Evolutionary conservation across 1,140 invertebrate genomes (phyloP).

Genomic region (Magallana gigas): DNA sequence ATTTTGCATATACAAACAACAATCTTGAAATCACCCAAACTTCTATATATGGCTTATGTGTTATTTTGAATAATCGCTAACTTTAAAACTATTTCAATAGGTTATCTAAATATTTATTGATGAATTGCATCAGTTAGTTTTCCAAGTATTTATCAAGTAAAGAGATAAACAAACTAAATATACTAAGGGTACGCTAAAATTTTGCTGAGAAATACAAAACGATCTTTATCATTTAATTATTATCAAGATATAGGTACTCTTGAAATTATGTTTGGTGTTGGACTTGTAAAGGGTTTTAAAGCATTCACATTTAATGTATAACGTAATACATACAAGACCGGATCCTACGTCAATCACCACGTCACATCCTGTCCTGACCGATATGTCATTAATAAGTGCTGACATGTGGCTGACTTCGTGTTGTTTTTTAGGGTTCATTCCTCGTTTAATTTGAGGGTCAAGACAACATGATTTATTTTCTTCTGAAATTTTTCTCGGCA

Average conservation of each 20-base stretch:
- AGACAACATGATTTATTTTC: constrained; percentile 47
- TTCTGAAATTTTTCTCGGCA: background rate
- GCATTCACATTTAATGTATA: background rate
- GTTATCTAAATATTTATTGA: no score
- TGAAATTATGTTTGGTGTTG: background rate
- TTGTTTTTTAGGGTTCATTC: constrained; percentile 73
- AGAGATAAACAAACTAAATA: no score
- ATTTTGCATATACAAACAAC: no score
- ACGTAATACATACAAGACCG: constrained; percentile 81
- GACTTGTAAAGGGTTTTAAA: background rate
- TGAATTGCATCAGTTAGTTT: no score
- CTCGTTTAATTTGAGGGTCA: constrained; percentile 54
- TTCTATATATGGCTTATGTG: no score
- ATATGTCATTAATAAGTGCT: constrained; percentile 64
- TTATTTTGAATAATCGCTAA: no score
- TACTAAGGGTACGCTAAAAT: no score
- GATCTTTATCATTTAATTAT: background rate
- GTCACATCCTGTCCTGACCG: constrained; percentile 54
- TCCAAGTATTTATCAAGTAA: no score
- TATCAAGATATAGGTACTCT: background rate
- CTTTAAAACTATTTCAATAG: no score
- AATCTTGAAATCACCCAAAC: no score
- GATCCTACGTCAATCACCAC: constrained; percentile 72
- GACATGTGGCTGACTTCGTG: constrained; percentile 73
- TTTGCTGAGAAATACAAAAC: no score